Base-by-base conservation (phyloP, 92 coral and sea anemone species). In the Parazoanthus swiftii region DNA sequence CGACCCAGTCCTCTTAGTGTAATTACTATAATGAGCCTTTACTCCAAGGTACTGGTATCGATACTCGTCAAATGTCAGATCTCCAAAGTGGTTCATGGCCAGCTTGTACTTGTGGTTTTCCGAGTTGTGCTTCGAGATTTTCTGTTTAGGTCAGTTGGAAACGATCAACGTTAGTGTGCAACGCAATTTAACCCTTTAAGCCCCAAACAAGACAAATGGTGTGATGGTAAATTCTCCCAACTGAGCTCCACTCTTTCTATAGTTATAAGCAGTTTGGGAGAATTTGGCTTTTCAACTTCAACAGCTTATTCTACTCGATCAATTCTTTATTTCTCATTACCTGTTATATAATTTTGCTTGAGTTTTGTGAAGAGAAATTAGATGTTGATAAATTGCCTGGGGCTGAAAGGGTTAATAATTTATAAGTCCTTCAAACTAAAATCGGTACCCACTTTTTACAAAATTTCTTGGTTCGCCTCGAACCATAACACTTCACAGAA, bases 51-150 rank as follows among this genome's bases (percentile, higher is more conserved):
- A 92, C 58, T 89, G 88, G 72, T 80, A 91, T 65, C 95, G 95
- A 80, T 91, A 95, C 89, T 95, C 98, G 42, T 88, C 76, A 79
- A 74, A 89, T 6, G 98, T 94, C 92, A 95, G 88, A 79, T 95
- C 98, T 67, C 95, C 95, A 70, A 94, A 95, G 59, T 95, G 94
- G 86, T 95, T 95, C 97, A 95, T 94, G 7, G 94, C 98, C 91
- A 95, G 76, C 26, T 93, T 95, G 88, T 79, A 89, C 16, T 90
- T 90, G 68, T 91, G 94, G 25, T 86, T 86, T 48, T 73, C 94
- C 18, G 89, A 82, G 89, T 96, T 96, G 92, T 96, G 98, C 38
- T 90, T 91, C 84, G 86, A 85, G 86, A 96, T 86, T 90, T 85
- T 91, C 98, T 96, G 85, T 56, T 10, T 46, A 67, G 74, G 35